A percentile compares a stretch with the other conserved stretches of the same genome.
These are phyloP conservation scores for Lepus timidus DNA, from an alignment of 2,113 vertebrate genomes.

Conservation along the genomic window DNA sequence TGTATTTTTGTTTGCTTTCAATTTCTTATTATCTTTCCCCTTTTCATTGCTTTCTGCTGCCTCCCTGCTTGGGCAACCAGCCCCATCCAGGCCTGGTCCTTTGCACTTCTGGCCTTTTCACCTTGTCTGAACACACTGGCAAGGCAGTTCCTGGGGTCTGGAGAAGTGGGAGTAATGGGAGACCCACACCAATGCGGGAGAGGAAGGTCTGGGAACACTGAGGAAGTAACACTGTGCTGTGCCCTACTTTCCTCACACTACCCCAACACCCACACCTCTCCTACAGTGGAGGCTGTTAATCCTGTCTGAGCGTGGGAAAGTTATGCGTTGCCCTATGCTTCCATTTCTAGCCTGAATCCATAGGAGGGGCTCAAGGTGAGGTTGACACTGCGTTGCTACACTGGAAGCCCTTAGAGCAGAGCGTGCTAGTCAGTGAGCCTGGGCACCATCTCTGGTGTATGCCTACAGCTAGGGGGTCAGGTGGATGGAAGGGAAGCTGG, in stretches of 20 bases:
- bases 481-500: not conserved
- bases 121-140: not conserved
- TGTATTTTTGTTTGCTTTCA: not conserved
- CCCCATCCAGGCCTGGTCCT: not conserved
- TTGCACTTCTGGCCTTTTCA: not conserved
- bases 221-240: rapidly evolving
- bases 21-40: not conserved
- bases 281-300: not conserved
- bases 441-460: not conserved
- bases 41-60: not conserved
- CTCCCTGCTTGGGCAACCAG: not conserved
- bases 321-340: not conserved
- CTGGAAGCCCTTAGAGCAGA: not conserved
- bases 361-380: not conserved
- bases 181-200: not conserved
- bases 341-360: not conserved
- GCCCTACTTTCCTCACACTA: not conserved
- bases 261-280: not conserved
- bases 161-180: not conserved
- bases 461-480: not conserved
- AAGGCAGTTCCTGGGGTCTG: not conserved
- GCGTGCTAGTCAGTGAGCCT: not conserved
- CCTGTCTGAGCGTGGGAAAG: not conserved
- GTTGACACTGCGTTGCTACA: not conserved
- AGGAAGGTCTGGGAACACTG: not conserved